Evolutionary conservation across 1,140 invertebrate species (phyloP).

Genomic region (Dendroctonus ponderosae): DNA sequence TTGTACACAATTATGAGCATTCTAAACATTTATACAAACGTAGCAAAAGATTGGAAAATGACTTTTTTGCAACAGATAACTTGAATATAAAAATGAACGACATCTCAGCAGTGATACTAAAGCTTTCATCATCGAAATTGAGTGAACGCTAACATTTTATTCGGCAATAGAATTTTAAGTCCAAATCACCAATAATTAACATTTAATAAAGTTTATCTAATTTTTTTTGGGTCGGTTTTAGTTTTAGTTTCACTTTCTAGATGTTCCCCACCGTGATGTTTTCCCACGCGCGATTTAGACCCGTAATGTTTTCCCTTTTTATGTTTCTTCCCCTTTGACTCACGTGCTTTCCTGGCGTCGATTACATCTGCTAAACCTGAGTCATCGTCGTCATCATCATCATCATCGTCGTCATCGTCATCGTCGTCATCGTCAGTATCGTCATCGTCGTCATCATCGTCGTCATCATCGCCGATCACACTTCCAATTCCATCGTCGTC

Average conservation of each 20-base stretch:
- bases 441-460: constrained; percentile 54
- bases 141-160: too few relatives aligned
- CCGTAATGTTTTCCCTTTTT: constrained; percentile 58
- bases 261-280: constrained; percentile 15
- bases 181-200: too few relatives aligned
- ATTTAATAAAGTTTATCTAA: constrained; percentile 17
- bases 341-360: constrained; percentile 70
- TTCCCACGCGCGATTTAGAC: constrained; percentile 19
- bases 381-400: constrained; percentile 72
- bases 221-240: constrained; percentile 25
- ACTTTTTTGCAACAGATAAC: too few relatives aligned
- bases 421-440: constrained; percentile 61
- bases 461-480: constrained; percentile 61
- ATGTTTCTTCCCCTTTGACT: constrained; percentile 63
- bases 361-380: constrained; percentile 68
- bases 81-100: too few relatives aligned
- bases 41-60: too few relatives aligned
- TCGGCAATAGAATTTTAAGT: too few relatives aligned
- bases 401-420: constrained; percentile 70
- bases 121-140: too few relatives aligned
- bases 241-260: constrained; percentile 6
- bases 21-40: too few relatives aligned
- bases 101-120: too few relatives aligned
- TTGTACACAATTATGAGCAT: too few relatives aligned
- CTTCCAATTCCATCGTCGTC: constrained; percentile 60